Evolutionary conservation across 2,797 vertebrate species (phyloP).

Genomic region (Cossypha caffra): DNA sequence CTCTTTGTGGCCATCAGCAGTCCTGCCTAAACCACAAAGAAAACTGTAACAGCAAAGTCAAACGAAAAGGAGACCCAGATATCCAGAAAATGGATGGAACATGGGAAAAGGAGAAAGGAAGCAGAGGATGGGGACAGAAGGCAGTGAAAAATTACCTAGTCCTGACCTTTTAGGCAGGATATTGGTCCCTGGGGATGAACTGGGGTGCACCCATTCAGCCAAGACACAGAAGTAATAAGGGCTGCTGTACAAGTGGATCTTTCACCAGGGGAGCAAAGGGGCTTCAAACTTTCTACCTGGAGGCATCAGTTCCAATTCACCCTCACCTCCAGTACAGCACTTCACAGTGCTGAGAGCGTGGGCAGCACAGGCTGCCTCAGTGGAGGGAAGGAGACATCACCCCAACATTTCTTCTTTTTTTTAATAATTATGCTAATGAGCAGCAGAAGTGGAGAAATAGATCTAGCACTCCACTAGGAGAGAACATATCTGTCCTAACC

Average conservation of each 20-base stretch:
- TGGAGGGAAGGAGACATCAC: background rate
- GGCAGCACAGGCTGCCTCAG: background rate
- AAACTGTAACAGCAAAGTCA: background rate
- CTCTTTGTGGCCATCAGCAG: background rate
- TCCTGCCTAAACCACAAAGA: background rate
- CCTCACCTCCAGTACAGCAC: rapidly evolving
- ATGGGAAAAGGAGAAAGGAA: background rate
- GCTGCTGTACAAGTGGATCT: background rate
- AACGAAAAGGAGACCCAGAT: background rate
- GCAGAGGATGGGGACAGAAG: background rate
- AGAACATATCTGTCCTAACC: background rate
- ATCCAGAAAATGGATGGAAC: background rate
- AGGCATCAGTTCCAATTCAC: rapidly evolving
- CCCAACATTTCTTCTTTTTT: background rate
- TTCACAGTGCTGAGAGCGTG: rapidly evolving
- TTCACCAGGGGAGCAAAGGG: rapidly evolving
- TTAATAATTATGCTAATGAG: background rate
- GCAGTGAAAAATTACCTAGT: background rate
- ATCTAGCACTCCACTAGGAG: background rate
- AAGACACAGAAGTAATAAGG: background rate
- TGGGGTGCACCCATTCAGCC: rapidly evolving
- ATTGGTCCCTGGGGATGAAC: background rate
- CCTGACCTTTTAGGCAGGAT: background rate
- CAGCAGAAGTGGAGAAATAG: background rate
- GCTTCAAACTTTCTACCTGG: background rate